A percentile compares a stretch with the other conserved stretches of the same genome.
Conservation (phyloP, 2,113 vertebrate species). For the Electrona antarctica region DNA sequence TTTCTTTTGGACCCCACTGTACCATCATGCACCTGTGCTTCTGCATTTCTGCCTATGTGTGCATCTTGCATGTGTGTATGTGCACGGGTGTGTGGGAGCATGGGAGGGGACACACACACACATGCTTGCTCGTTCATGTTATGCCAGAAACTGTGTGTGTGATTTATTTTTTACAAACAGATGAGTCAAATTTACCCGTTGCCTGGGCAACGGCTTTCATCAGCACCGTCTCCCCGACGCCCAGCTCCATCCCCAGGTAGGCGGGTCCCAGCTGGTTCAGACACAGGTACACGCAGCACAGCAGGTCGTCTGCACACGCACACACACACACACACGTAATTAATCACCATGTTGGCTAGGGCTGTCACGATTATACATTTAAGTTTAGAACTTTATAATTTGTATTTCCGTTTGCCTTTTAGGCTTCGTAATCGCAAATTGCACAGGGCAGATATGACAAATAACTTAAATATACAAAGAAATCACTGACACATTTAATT, state of each 20-base stretch:
- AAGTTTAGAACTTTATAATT: too few relatives aligned
- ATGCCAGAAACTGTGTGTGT: not conserved
- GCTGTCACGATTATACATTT: too few relatives aligned
- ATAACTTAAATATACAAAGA: too few relatives aligned
- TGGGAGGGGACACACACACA: too few relatives aligned
- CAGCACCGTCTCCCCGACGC: constrained; percentile 85
- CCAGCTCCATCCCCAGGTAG: constrained; percentile 87
- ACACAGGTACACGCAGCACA: constrained; percentile 88
- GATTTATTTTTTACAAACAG: not conserved
- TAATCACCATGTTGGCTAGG: too few relatives aligned
- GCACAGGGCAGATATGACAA: too few relatives aligned
- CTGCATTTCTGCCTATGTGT: not conserved
- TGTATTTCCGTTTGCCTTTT: too few relatives aligned
- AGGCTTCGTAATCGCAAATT: too few relatives aligned
- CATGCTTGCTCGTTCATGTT: too few relatives aligned
- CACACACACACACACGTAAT: constrained; percentile 9
- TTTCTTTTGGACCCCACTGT: too few relatives aligned
- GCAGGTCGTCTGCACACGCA: constrained; percentile 78
- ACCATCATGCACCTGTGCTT: too few relatives aligned
- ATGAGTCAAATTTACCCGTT: constrained; percentile 74
- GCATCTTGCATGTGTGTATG: not conserved
- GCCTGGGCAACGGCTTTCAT: constrained; percentile 90
- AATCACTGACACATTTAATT: too few relatives aligned
- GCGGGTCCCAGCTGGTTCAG: constrained; percentile 88
- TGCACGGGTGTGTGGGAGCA: not conserved